phyloP scores from a whole-genome alignment of 2,888 invertebrate genomes.

The Trachelus troglodyta region DNA sequence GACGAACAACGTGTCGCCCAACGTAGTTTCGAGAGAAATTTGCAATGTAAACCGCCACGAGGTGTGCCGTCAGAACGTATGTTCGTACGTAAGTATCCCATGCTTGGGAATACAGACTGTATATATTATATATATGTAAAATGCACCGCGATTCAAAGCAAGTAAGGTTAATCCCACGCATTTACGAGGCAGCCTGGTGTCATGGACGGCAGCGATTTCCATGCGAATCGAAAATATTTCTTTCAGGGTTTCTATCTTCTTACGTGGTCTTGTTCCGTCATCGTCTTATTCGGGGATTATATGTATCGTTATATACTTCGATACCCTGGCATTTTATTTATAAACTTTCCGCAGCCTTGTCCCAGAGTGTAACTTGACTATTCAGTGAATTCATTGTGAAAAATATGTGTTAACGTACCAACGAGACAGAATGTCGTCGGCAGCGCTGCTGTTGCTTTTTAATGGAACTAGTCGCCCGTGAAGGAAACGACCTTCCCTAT shows the following conservation, averaged over 20 bases:
- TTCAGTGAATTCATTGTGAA: not conserved
- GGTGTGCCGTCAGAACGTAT: not conserved
- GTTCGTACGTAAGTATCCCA: not conserved
- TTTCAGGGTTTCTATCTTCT: not conserved
- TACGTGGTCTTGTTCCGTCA: not conserved
- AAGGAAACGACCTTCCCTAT: constrained; percentile 26
- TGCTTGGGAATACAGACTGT: not conserved
- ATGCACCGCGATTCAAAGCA: not conserved
- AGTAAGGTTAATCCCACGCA: not conserved
- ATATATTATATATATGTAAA: not conserved
- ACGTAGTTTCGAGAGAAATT: constrained; percentile 52
- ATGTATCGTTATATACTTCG: not conserved
- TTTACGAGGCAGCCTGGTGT: not conserved
- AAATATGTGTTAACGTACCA: not conserved
- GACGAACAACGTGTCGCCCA: constrained; percentile 35
- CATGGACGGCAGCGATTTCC: not conserved
- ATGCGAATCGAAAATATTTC: not conserved
- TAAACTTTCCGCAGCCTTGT: not conserved
- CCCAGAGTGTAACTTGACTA: not conserved
- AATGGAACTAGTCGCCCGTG: constrained; percentile 6
- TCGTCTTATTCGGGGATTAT: not conserved
- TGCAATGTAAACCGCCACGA: constrained; percentile 57
- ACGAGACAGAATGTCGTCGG: not conserved
- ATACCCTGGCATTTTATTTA: not conserved
- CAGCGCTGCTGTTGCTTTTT: not conserved